phyloP scores from a whole-genome alignment of 2,113 vertebrate species.

The Dascyllus trimaculatus region DNA sequence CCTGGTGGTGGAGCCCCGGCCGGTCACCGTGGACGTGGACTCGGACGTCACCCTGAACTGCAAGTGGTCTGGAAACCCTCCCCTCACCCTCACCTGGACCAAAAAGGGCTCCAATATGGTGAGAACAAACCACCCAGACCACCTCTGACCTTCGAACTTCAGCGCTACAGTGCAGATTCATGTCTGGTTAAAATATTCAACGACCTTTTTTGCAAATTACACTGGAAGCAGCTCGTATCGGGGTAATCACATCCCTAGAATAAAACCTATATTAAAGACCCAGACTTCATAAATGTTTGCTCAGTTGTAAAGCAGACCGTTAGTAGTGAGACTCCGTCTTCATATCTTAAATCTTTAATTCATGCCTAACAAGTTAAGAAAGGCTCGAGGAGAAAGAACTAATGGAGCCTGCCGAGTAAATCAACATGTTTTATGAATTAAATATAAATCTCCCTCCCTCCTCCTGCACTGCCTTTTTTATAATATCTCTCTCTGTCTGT shows the following conservation, averaged over 20 bases:
- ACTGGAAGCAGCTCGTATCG: too few species aligned
- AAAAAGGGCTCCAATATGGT: slow-evolving; percentile 98
- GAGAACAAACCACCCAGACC: slow-evolving; percentile 25
- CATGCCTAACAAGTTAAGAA: slow-evolving; percentile 70
- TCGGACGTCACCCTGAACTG: slow-evolving; percentile 94
- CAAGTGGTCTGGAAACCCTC: slow-evolving; percentile 95
- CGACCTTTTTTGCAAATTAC: too few species aligned
- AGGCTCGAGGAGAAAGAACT: slow-evolving; percentile 66
- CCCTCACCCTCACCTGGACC: slow-evolving; percentile 97
- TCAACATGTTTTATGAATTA: slow-evolving; percentile 83
- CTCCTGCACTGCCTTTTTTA: slow-evolving; percentile 22
- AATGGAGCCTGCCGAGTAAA: slow-evolving; percentile 76
- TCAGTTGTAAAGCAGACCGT: slow-evolving; percentile 56
- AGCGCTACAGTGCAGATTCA: background rate
- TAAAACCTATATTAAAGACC: slow-evolving; percentile 14
- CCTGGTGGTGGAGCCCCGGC: slow-evolving; percentile 93
- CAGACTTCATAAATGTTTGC: slow-evolving; percentile 67
- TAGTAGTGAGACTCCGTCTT: slow-evolving; percentile 44
- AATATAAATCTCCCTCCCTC: slow-evolving; percentile 65
- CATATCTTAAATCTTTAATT: slow-evolving; percentile 77
- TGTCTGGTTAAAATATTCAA: background rate
- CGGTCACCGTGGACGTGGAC: slow-evolving; percentile 91
- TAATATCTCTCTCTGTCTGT: slow-evolving; percentile 52
- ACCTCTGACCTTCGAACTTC: background rate
- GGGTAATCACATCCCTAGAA: background rate